A percentile compares a stretch with the other conserved stretches of the same genome.
phyloP scores from a whole-genome alignment of 1,140 invertebrate species.

The Macrotrachela quadricornifera region DNA sequence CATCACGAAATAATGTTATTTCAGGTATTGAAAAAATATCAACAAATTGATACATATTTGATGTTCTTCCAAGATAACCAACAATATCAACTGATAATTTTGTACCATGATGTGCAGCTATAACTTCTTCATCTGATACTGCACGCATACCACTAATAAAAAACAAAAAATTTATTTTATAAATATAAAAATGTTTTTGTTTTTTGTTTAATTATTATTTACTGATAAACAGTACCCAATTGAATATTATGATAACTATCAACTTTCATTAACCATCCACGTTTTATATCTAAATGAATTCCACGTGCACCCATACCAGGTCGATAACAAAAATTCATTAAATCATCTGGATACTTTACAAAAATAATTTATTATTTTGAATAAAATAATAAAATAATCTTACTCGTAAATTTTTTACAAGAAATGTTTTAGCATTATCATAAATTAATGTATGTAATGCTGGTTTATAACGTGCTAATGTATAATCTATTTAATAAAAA shows the following conservation, averaged over 20 bases:
- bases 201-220: neutral
- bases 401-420: slow-evolving; percentile 71
- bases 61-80: slow-evolving; percentile 30
- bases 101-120: slow-evolving; percentile 53
- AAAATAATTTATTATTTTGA: no score
- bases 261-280: slow-evolving; percentile 70
- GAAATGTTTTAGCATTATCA: slow-evolving; percentile 59
- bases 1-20: slow-evolving; percentile 72
- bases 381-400: slow-evolving; percentile 3
- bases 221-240: slow-evolving; percentile 70
- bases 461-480: slow-evolving; percentile 77
- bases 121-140: slow-evolving; percentile 60
- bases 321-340: slow-evolving; percentile 4
- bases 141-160: slow-evolving; percentile 42
- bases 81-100: slow-evolving; percentile 31
- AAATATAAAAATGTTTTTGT: neutral
- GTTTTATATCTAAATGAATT: slow-evolving; percentile 7
- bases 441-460: slow-evolving; percentile 73
- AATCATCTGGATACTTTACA: slow-evolving; percentile 3
- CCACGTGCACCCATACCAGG: slow-evolving; percentile 4
- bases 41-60: slow-evolving; percentile 75
- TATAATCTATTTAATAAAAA: no score
- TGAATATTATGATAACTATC: slow-evolving; percentile 91
- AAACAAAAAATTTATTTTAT: neutral
- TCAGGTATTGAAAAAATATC: slow-evolving; percentile 92